phyloP scores from a whole-genome alignment of 2,113 vertebrate species.

The Gorsachius goisagi region DNA sequence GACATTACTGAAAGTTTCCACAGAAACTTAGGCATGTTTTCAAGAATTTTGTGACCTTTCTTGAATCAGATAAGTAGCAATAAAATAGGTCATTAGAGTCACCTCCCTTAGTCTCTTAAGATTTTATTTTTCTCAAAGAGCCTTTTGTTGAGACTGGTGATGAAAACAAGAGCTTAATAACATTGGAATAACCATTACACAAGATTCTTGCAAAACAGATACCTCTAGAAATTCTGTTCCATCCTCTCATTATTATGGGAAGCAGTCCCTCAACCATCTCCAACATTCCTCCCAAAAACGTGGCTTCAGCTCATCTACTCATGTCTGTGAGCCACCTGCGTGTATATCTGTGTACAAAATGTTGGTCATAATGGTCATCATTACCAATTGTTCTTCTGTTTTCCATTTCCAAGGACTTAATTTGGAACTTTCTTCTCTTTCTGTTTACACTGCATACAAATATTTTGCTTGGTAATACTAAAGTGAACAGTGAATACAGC shows the following conservation, averaged over 20 bases:
- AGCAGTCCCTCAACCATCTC: not conserved
- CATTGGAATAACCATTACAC: not conserved
- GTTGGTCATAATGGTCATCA: not conserved
- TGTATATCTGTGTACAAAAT: not conserved
- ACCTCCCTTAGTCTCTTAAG: not conserved
- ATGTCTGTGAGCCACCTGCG: not conserved
- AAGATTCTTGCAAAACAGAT: not conserved
- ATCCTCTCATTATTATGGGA: not conserved
- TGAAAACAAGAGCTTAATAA: not conserved
- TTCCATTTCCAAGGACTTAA: not conserved
- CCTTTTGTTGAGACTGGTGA: not conserved
- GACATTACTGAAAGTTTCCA: not conserved
- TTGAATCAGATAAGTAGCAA: not conserved
- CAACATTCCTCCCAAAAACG: fast-evolving
- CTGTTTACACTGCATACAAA: not conserved
- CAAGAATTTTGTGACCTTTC: not conserved
- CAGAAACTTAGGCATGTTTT: not conserved
- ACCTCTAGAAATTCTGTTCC: not conserved
- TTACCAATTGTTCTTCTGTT: not conserved
- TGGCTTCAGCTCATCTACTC: not conserved
- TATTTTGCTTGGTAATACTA: not conserved
- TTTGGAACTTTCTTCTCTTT: not conserved
- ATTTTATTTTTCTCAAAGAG: not conserved
- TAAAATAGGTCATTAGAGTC: not conserved
- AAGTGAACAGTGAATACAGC: not conserved